phyloP scores from a whole-genome alignment of 2,797 vertebrate genomes.

The Aselliscus stoliczkanus region DNA sequence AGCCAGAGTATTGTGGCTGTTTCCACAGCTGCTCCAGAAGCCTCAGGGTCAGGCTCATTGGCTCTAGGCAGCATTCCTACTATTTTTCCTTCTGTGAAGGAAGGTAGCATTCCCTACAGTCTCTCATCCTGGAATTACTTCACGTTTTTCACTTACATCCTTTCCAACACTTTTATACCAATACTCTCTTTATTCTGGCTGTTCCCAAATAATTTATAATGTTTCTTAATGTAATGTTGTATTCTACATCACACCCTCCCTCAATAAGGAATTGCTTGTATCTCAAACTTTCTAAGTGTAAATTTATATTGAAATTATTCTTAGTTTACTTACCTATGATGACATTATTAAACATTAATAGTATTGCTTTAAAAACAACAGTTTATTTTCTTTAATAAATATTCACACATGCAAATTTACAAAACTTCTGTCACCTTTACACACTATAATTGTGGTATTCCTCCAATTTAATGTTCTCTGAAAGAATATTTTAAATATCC shows the following conservation, averaged over 20 bases:
- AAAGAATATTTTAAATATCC: not conserved
- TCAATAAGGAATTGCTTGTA: not conserved
- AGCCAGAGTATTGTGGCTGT: not conserved
- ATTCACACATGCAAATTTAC: not conserved
- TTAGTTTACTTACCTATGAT: not conserved
- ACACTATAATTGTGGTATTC: not conserved
- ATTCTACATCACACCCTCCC: not conserved
- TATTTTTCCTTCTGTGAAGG: not conserved
- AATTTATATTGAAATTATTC: not conserved
- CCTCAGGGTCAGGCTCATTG: fast-evolving
- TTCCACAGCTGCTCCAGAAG: not conserved
- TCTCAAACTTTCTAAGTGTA: not conserved
- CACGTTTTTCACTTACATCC: not conserved
- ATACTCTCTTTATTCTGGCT: not conserved
- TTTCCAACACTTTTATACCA: not conserved
- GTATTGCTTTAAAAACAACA: not conserved
- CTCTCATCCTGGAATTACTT: not conserved
- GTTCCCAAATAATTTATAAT: not conserved
- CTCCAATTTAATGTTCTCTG: not conserved
- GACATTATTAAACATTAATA: not conserved
- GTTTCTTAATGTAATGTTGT: not conserved
- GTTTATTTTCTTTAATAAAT: not conserved
- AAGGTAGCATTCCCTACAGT: not conserved
- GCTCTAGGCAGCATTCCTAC: not conserved
- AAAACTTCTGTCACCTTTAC: not conserved